Conservation (phyloP, 2,888 invertebrate genomes). For the Antheraea assamensis region DNA sequence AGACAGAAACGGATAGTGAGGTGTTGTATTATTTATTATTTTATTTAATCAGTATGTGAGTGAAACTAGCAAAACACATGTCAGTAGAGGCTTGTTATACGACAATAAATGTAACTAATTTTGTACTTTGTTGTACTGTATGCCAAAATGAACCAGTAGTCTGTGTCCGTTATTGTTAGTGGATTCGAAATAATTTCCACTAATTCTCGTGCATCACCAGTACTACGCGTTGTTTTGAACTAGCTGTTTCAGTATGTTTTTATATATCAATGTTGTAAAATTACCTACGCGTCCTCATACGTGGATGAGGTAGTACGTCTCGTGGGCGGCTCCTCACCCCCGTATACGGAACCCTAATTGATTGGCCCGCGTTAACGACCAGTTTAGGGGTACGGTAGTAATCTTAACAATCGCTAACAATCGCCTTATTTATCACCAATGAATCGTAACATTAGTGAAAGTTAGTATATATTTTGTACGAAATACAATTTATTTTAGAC, state of each 20-base stretch:
- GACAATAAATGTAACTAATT: no score
- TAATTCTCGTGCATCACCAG: no score
- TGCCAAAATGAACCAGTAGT: no score
- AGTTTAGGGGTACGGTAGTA: slow-evolving; percentile 49
- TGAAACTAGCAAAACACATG: no score
- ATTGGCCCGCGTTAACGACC: slow-evolving; percentile 41
- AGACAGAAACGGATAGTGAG: no score
- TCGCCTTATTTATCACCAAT: slow-evolving; percentile 54
- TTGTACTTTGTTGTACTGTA: no score
- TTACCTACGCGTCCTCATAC: slow-evolving; percentile 11
- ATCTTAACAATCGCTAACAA: slow-evolving; percentile 40
- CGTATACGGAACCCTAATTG: slow-evolving; percentile 51
- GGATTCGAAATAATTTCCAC: no score
- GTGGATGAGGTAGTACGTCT: neutral
- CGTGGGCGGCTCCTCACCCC: slow-evolving; percentile 23
- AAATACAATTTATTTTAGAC: slow-evolving; percentile 6
- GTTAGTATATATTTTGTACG: slow-evolving; percentile 1
- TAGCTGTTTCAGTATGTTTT: neutral
- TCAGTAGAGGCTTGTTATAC: no score
- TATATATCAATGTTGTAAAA: neutral
- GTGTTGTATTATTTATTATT: no score
- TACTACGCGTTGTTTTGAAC: neutral
- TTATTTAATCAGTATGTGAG: no score
- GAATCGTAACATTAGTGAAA: slow-evolving; percentile 50
- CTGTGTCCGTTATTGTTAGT: no score